phyloP scores from a whole-genome alignment of 2,113 vertebrate genomes.

The Catharus fuscescens region DNA sequence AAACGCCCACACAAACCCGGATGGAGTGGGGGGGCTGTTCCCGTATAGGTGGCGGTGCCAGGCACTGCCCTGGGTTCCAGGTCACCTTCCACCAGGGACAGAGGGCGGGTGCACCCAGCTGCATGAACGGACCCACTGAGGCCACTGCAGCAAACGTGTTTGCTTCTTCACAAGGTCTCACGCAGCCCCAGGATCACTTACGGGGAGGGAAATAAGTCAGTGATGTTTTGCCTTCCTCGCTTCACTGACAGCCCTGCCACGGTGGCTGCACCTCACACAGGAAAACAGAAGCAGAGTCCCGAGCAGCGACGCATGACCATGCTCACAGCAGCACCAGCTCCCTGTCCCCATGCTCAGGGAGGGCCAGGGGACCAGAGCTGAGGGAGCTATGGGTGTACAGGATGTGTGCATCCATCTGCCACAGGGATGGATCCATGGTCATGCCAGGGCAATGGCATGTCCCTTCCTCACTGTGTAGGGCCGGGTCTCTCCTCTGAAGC shows the following conservation, averaged over 20 bases:
- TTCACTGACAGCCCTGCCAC: neutral
- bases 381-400: neutral
- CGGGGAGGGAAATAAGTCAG: accelerated
- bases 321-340: neutral
- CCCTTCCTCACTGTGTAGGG: accelerated
- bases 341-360: accelerated
- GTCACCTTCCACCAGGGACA: neutral
- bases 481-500: neutral
- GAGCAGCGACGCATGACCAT: accelerated
- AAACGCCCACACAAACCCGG: neutral
- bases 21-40: neutral
- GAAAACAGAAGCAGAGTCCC: neutral
- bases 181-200: neutral
- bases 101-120: accelerated
- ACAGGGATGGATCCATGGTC: accelerated
- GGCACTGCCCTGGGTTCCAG: neutral
- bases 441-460: neutral
- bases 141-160: neutral
- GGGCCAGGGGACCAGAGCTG: neutral
- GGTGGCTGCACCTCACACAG: neutral
- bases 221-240: neutral
- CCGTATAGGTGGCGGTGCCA: accelerated
- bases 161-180: neutral
- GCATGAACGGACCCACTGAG: accelerated
- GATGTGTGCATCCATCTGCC: no score